Conservation (phyloP, 2,888 invertebrate genomes). For the Phengaris alcon region DNA sequence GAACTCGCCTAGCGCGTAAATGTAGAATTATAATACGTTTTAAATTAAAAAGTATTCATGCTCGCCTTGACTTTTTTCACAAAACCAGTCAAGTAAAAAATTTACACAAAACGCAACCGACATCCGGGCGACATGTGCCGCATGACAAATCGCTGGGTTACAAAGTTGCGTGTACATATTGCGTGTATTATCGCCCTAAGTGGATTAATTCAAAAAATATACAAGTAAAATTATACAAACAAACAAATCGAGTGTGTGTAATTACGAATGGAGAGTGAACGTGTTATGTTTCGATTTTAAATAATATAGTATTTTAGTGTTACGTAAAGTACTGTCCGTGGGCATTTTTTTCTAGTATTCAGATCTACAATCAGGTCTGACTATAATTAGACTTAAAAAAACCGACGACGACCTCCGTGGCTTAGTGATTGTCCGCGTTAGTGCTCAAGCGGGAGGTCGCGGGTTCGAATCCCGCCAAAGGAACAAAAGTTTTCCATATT, state of each 20-base stretch:
- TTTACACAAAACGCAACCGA: background rate
- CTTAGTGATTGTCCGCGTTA: no score
- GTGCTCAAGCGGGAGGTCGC: no score
- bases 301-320: no score
- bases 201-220: constrained; percentile 7
- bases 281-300: background rate
- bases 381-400: no score
- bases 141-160: constrained; percentile 1
- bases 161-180: background rate
- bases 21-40: background rate
- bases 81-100: constrained; percentile 11
- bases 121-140: background rate
- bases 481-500: no score
- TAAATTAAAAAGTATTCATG: background rate
- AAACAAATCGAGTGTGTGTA: background rate
- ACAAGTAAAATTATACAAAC: constrained; percentile 15
- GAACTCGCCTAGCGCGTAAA: no score
- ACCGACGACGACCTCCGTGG: no score
- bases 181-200: constrained; percentile 1
- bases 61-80: background rate
- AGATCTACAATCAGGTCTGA: no score
- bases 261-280: background rate
- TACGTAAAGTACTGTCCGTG: no score
- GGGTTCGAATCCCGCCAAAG: no score
- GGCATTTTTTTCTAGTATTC: no score